phyloP scores from a whole-genome alignment of 2,888 invertebrate species.

The Synergus gifuensis region DNA sequence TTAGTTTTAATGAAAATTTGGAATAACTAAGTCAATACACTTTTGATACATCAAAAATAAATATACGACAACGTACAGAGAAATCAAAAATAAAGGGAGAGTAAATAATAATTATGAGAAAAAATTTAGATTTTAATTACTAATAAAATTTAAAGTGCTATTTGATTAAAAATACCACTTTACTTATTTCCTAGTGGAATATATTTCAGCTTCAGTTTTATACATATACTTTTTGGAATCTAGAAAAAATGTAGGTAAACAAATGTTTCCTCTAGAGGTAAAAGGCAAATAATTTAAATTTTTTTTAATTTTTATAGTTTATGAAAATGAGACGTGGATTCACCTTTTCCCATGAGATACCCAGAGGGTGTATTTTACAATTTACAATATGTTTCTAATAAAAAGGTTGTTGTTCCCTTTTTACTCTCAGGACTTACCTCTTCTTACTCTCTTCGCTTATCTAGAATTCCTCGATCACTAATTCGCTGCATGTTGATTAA shows the following conservation, averaged over 20 bases:
- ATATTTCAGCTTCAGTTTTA: not conserved
- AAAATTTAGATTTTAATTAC: not conserved
- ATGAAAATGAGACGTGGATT: not conserved
- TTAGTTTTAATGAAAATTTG: not conserved
- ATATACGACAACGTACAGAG: not conserved
- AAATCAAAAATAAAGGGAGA: not conserved
- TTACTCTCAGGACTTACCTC: constrained; percentile 29
- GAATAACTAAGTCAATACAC: not conserved
- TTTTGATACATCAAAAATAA: not conserved
- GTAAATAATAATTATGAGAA: not conserved
- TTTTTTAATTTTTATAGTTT: not conserved
- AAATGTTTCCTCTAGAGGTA: not conserved
- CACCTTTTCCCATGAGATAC: not conserved
- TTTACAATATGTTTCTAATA: not conserved
- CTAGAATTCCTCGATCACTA: constrained; percentile 27
- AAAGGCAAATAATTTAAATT: not conserved
- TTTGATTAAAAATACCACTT: not conserved
- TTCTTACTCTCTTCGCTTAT: constrained; percentile 30
- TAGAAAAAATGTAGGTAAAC: not conserved
- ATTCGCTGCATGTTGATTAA: constrained; percentile 30
- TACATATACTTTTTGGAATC: not conserved
- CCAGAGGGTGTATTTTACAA: not conserved
- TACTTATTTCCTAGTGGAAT: not conserved
- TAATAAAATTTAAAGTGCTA: not conserved
- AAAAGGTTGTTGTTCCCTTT: not conserved